Percentiles rank a stretch among this genome's conserved stretches.
These are phyloP conservation scores for Gallinago undulata DNA, from an alignment of 2,113 vertebrate species.

Conservation along the genomic window DNA sequence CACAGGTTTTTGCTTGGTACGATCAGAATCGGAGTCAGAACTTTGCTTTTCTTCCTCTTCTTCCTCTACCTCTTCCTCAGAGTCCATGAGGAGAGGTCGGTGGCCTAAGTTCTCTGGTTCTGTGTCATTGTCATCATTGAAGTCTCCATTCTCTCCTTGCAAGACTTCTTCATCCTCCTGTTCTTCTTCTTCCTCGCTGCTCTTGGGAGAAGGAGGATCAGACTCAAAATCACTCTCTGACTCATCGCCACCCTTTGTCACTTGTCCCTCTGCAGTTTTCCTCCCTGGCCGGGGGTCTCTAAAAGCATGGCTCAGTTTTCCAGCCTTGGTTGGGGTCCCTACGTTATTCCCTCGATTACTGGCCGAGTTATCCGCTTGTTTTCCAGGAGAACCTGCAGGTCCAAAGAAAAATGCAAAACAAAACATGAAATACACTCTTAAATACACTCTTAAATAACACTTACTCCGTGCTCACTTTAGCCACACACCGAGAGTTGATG, in stretches of 20 bases:
- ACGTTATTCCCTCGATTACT: conserved; percentile 16
- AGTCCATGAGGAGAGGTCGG: conserved; percentile 93
- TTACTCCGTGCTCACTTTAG: neutral
- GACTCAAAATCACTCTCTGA: conserved; percentile 98
- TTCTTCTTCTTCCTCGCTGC: conserved; percentile 92
- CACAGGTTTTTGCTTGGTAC: conserved; percentile 58
- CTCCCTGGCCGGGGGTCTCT: conserved; percentile 75
- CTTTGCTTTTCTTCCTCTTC: conserved; percentile 89
- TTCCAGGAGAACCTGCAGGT: conserved; percentile 77
- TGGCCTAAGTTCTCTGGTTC: conserved; percentile 92
- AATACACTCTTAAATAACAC: neutral
- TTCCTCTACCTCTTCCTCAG: conserved; percentile 89
- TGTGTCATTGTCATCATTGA: conserved; percentile 81
- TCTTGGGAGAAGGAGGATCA: conserved; percentile 93
- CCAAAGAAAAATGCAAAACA: conserved; percentile 52
- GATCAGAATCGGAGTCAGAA: conserved; percentile 87
- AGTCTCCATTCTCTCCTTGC: conserved; percentile 86
- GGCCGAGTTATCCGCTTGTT: conserved; percentile 37
- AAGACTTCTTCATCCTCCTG: conserved; percentile 88
- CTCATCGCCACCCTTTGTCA: conserved; percentile 75
- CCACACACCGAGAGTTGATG: neutral
- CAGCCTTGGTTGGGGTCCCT: conserved; percentile 33
- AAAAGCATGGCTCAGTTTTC: conserved; percentile 45
- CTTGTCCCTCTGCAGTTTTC: conserved; percentile 54
- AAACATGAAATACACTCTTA: neutral